These are phyloP conservation scores for Saiga tatarica DNA, from an alignment of 2,113 vertebrate species.

Conservation along the genomic window DNA sequence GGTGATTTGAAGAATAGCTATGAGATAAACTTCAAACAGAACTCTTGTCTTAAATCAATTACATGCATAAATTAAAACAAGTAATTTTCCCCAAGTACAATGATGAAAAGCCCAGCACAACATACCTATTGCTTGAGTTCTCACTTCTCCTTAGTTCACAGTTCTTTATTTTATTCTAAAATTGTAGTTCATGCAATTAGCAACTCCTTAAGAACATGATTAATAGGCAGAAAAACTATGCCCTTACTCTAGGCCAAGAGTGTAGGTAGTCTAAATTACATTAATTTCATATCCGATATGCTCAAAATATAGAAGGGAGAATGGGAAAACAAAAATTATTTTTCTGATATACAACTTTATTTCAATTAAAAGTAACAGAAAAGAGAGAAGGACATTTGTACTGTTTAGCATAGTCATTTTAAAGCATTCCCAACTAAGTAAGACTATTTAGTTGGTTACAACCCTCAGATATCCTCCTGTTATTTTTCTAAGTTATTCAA, in stretches of 20 bases:
- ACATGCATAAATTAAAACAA: neutral
- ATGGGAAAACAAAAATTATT: neutral
- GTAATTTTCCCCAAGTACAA: slow-evolving; percentile 2
- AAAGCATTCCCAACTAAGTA: neutral
- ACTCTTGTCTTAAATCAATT: neutral
- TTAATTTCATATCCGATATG: slow-evolving; percentile 32
- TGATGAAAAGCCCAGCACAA: neutral
- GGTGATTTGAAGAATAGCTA: neutral
- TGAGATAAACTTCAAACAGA: neutral
- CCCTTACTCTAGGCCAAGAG: neutral
- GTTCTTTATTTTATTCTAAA: slow-evolving; percentile 35
- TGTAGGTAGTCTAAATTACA: neutral
- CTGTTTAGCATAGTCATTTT: neutral
- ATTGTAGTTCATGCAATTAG: neutral
- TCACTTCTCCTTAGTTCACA: neutral
- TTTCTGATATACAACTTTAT: neutral
- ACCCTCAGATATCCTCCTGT: slow-evolving; percentile 13
- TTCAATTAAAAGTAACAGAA: slow-evolving; percentile 11
- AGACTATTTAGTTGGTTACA: slow-evolving; percentile 4
- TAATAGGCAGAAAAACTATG: neutral
- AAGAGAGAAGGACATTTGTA: neutral
- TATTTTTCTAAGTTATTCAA: slow-evolving; percentile 51
- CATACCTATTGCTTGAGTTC: neutral
- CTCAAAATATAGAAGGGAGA: neutral
- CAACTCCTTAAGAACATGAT: slow-evolving; percentile 36